Base-by-base conservation (phyloP, 2,113 vertebrate species). In the crab-eating macaque (Macaca fascicularis) region DNA sequence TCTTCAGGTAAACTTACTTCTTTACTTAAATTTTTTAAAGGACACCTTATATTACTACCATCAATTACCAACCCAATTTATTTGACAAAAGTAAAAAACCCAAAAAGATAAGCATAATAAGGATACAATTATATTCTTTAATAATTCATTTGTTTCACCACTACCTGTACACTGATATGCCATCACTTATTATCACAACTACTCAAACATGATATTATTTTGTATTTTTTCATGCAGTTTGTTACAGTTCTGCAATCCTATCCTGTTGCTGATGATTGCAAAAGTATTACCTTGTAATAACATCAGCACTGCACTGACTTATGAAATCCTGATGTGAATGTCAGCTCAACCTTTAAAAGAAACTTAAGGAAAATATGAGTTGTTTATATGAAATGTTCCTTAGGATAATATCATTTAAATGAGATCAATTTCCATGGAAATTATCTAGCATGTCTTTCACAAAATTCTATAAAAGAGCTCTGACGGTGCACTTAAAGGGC, bases 331-430 rank as follows among this genome's bases (percentile, higher is more conserved):
- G 38, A 84, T 35, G 20, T 40, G 8, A 82, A 70, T 90, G 12
- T 23, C 80, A 92, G 27, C 25, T 83, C 19, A 96, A 87, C 1
- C 9, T 76, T 83, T 93, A 74, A 88, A 93, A 93, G 2, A 82
- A 72, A 64, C 6, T 74, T 83, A 9, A 27, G 59, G 84, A 94
- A 97, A 85, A 95, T 52, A 59, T 93, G n/a, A 97, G 25, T 27
- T 88, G 25, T 72, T 93, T 92, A 38, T 87, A 27, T n/a, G 35
- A 22, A 93, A 87, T 92, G 20, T 84, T 86, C 38, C 69, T 89
- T 30, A 76, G 55, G 43, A 78, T 78, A 97, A 4, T 82, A 89
- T 32, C n/a, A 87, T 94, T 96, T 87, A 92, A 95, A 96, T 93
- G 43, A 97, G 35, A 48, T 3, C 35, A 78, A 23, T 95, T 95